Conservation (phyloP, 2,113 vertebrate species). For the Leucopsar rothschildi region DNA sequence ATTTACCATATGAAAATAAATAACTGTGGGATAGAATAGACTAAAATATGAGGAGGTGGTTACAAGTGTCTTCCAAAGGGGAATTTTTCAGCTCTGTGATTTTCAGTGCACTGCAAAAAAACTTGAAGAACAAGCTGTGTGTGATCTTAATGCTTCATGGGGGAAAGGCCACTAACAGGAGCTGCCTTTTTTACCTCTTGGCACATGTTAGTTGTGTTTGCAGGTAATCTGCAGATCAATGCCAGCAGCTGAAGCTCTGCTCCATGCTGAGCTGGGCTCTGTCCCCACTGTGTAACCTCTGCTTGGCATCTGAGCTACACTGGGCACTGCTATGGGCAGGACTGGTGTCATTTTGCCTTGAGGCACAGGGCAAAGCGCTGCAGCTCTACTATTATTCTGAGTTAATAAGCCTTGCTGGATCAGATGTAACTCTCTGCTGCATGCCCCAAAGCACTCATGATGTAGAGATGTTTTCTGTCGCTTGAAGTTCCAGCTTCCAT, state of each 20-base stretch:
- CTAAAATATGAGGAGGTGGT: neutral
- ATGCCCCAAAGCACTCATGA: neutral
- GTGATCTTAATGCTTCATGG: neutral
- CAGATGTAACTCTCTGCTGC: neutral
- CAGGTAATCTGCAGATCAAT: neutral
- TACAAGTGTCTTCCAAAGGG: neutral
- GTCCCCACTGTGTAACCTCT: neutral
- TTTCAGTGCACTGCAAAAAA: neutral
- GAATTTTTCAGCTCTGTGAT: neutral
- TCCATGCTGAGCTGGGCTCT: fast-evolving
- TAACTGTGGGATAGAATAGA: neutral
- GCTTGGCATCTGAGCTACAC: neutral
- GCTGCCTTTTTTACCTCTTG: neutral
- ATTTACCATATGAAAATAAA: neutral
- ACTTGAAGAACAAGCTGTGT: neutral
- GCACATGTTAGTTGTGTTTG: neutral
- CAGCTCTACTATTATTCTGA: neutral
- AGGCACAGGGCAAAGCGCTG: neutral
- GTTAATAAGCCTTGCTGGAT: neutral
- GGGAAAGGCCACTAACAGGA: neutral
- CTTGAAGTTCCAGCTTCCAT: neutral
- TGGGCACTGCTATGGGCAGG: fast-evolving
- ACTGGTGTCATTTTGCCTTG: fast-evolving
- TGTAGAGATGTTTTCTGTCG: neutral
- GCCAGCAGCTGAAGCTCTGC: neutral